Base-by-base conservation (phyloP, 2,888 invertebrate species). In the Proisotoma minuta region DNA sequence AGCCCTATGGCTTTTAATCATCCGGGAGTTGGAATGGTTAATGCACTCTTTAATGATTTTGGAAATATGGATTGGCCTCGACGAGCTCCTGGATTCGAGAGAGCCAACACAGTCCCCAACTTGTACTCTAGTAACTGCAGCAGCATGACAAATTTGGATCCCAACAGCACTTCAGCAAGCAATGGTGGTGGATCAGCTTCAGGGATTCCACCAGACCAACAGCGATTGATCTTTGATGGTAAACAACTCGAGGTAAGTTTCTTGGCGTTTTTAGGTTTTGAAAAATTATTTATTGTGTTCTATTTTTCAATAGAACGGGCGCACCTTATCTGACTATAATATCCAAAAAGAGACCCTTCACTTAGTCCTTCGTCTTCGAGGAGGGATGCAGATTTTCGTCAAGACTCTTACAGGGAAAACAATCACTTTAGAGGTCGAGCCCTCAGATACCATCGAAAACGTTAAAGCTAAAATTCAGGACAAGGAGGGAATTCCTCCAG, bases 331-430 rank as follows among this genome's bases (percentile, higher is more conserved):
- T 0, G 84, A 84, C 73, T 84, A 84, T 76, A 84, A 84, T 71
- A 84, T 84, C 64, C 84, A 84, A 70, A 84, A 84, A 70, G 83
- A 52, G 77, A 93, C 93, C 0, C 83, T 93, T 64, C 92, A 93
- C 78, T 82, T 94, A 77, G 91, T 92, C 75, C 81, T 93, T 70
- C 84, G 95, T 74, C 84, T 96, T 63, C 85, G 93, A 74, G 97
- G 97, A 81, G 98, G 98, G 59, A 94, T 94, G 94, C 96, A 97
- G 86, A 96, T 97, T 80, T 97, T 94, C 80, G 93, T 94, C 67
- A 94, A 94, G 80, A 94, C 92, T 78, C 84, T 93, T 65, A 93
- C 92, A 79, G 93, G 92, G 76, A 94, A 93, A 84, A 94, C 93
- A 82, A 92, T 93, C 82, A 91, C 91, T 77, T 86, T 92, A 75